These are phyloP conservation scores for Gasteruption jaculator DNA, from an alignment of 2,888 invertebrate genomes.

Conservation along the genomic window DNA sequence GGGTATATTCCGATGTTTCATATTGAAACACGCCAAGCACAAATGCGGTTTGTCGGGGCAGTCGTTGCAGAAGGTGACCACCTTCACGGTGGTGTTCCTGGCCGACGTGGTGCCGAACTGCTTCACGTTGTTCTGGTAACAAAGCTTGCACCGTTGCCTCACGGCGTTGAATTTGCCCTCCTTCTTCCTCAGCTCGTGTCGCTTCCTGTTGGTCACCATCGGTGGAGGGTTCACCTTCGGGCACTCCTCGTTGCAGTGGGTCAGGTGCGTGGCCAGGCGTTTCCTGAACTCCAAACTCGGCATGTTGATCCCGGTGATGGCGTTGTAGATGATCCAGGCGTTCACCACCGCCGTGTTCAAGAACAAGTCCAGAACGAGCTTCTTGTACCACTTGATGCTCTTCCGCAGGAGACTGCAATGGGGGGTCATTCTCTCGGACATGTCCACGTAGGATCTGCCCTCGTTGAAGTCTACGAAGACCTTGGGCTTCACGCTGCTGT, in stretches of 20 bases:
- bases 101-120: conserved; percentile 8
- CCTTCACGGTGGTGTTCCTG: conserved; percentile 13
- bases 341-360: conserved; percentile 12
- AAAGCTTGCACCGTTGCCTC: conserved; percentile 11
- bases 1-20: conserved; percentile 10
- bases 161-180: conserved; percentile 6
- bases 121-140: conserved; percentile 6
- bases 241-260: conserved; percentile 8
- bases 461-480: conserved; percentile 17
- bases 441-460: conserved; percentile 13
- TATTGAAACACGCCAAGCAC: conserved; percentile 14
- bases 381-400: conserved; percentile 12
- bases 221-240: conserved; percentile 9
- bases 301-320: conserved; percentile 9
- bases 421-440: conserved; percentile 9
- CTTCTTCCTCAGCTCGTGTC: conserved; percentile 14
- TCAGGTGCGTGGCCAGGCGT: conserved; percentile 14
- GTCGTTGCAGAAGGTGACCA: conserved; percentile 14
- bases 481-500: conserved; percentile 14
- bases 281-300: conserved; percentile 14
- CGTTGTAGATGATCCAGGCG: conserved; percentile 12
- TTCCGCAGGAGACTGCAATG: conserved; percentile 8
- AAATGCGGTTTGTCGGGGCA: conserved; percentile 13
- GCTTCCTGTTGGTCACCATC: conserved; percentile 8
- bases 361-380: conserved; percentile 10